phyloP scores from a whole-genome alignment of 2,113 vertebrate species.

The Pipra filicauda region DNA sequence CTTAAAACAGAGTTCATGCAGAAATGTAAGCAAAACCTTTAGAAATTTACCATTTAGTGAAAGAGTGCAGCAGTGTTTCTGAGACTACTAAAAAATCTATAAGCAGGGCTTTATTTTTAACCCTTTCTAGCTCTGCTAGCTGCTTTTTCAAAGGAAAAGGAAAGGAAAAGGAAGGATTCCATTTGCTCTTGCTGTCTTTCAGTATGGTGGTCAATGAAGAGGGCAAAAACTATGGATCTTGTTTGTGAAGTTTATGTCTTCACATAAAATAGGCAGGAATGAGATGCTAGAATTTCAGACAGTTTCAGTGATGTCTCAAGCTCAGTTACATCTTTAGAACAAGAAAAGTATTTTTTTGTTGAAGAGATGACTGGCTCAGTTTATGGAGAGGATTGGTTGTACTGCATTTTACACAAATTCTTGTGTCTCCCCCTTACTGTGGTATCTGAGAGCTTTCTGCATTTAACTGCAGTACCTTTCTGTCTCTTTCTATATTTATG shows the following conservation, averaged over 20 bases:
- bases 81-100: not conserved
- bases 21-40: not conserved
- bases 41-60: not conserved
- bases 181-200: not conserved
- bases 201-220: not conserved
- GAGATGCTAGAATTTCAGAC: not conserved
- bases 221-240: not conserved
- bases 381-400: not conserved
- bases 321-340: not conserved
- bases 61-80: not conserved
- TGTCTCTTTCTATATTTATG: not conserved
- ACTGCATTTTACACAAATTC: not conserved
- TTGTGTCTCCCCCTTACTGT: not conserved
- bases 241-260: not conserved
- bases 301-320: not conserved
- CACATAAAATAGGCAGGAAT: not conserved
- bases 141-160: not conserved
- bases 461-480: not conserved
- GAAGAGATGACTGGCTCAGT: not conserved
- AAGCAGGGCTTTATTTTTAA: not conserved
- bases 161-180: not conserved
- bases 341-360: not conserved
- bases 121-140: not conserved
- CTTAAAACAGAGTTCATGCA: not conserved
- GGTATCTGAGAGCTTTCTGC: not conserved